These are phyloP conservation scores for Caradrina kadenii DNA, from an alignment of 2,888 invertebrate species.

Conservation along the genomic window DNA sequence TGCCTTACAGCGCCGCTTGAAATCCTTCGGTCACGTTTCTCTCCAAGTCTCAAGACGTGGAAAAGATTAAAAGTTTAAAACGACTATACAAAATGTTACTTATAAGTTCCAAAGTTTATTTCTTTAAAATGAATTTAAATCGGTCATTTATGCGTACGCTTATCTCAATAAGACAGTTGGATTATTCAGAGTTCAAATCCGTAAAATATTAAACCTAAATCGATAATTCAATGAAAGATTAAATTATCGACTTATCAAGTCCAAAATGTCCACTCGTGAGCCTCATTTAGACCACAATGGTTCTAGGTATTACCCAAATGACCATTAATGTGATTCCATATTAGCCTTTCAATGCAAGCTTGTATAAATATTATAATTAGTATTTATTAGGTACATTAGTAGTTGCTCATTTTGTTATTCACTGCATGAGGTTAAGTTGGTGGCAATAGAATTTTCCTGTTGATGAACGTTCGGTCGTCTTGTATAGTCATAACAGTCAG, in stretches of 20 bases:
- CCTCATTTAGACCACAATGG: background rate
- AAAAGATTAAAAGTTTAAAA: conserved; percentile 35
- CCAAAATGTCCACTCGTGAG: background rate
- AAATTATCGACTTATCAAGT: background rate
- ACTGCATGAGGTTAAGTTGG: conserved; percentile 29
- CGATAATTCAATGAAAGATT: background rate
- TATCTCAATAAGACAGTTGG: background rate
- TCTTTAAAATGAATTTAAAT: background rate
- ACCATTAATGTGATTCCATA: background rate
- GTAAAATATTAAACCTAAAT: too few species aligned
- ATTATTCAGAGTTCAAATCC: background rate
- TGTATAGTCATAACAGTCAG: conserved; percentile 58
- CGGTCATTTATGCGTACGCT: background rate
- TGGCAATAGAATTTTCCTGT: conserved; percentile 61
- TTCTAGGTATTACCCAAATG: background rate
- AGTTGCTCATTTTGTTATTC: background rate
- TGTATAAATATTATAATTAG: conserved; percentile 1
- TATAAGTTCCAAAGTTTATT: conserved; percentile 3
- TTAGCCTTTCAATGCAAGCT: too few species aligned
- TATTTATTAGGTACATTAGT: conserved; percentile 11
- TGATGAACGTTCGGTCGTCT: conserved; percentile 41
- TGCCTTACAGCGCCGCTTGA: conserved; percentile 53
- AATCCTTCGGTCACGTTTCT: conserved; percentile 66
- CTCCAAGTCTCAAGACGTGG: conserved; percentile 27
- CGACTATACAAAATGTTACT: conserved; percentile 3